Evolutionary conservation across 1,140 invertebrate genomes (phyloP), one percentile per base, ranked within the genome.

Genomic region (Drosophila kanapiae): DNA sequence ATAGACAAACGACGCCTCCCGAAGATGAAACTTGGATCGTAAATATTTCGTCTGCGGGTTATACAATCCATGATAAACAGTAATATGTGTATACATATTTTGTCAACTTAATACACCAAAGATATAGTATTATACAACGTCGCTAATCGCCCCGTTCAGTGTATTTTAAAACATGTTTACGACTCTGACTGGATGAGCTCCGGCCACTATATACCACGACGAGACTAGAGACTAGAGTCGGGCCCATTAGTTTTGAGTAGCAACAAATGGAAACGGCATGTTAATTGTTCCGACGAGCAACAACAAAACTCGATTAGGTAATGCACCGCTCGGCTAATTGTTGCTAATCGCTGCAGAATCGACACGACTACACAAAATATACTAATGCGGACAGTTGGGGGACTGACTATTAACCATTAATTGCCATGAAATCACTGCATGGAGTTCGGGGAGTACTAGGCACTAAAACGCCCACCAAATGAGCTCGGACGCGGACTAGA

Each of bases 331-430:
- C 51, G 51, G 78, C 75, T 90, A 88, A 85, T 90, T 90, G 85
- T 82, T 84, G 85, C 80, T 88, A 90, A 88, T 88, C 85, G 85
- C 64, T 67, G 69, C 74, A 81, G 80, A 84, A 88, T 88, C 80
- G 76, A 80, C 83, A 86, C 84, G 76, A 80, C 75, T 61, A 53
- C 48, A 67, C 65, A 59, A 47, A 37, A 33, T 51, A 31, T 7
- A 16, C 53, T 67, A 75, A 61, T 60, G 64, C 23, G 57, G 57
- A 38, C 56, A 31, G 60, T 27, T 54, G 54, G 54, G 43, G 9
- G 45, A n/a, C n/a, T n/a, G 43, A 43, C 49, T 65, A 79, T 80
- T 86, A 80, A 60, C 54, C 59, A 82, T 63, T 88, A 83, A 86
- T 86, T 88, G 70, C 70, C 83, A 82, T 86, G 76, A 82, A 86